These are phyloP conservation scores for Tetragnatha versicolor DNA, from an alignment of 1,140 invertebrate genomes.

Conservation along the genomic window DNA sequence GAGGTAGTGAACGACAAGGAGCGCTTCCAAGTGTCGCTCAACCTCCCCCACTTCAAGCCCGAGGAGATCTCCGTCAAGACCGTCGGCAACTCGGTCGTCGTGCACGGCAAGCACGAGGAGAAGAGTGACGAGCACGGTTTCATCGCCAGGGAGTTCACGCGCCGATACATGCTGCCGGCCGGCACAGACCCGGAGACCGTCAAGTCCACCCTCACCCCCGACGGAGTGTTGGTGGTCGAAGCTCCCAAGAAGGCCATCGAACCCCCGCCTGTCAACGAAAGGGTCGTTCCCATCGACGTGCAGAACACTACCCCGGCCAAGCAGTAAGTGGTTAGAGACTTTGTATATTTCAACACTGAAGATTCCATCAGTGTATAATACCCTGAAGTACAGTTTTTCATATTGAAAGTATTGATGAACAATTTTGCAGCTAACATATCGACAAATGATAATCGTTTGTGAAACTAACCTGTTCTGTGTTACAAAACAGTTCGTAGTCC, in stretches of 20 bases:
- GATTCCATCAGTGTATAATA: no score
- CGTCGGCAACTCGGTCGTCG: constrained; percentile 61
- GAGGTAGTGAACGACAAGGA: constrained; percentile 57
- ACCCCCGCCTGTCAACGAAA: constrained; percentile 53
- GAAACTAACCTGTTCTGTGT: no score
- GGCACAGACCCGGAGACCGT: constrained; percentile 72
- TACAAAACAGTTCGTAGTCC: no score
- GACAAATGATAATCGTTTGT: no score
- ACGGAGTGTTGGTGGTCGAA: constrained; percentile 76
- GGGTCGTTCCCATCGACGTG: constrained; percentile 57
- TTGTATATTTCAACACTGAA: no score
- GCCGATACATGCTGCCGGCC: constrained; percentile 72
- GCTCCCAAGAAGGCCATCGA: constrained; percentile 68
- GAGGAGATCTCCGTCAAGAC: constrained; percentile 62
- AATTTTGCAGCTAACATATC: no score
- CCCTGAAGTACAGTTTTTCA: no score
- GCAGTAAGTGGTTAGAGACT: no score
- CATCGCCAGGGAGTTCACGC: constrained; percentile 77
- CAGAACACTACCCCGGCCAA: no score
- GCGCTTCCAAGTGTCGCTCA: constrained; percentile 61
- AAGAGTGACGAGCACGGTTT: constrained; percentile 70
- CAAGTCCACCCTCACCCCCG: constrained; percentile 75
- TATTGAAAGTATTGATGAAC: no score
- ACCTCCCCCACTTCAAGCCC: constrained; percentile 62
- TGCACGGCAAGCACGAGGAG: constrained; percentile 62